phyloP scores from a whole-genome alignment of 2,797 vertebrate genomes.

The Ibycter americanus region DNA sequence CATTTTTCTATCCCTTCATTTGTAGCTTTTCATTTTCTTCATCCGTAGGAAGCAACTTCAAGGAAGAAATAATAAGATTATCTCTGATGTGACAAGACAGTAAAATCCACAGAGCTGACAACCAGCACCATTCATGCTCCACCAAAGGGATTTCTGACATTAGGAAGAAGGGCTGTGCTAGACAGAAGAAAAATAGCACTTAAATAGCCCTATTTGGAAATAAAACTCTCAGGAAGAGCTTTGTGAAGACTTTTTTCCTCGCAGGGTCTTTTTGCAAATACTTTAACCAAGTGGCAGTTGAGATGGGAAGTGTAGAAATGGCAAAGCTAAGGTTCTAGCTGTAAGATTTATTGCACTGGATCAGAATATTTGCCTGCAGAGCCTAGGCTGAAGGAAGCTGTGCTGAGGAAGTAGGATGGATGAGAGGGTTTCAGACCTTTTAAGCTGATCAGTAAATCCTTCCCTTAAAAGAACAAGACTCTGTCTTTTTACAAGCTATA shows the following conservation, averaged over 20 bases:
- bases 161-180: background rate
- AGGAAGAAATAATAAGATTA: constrained; percentile 51
- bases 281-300: background rate
- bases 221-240: background rate
- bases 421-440: constrained; percentile 13
- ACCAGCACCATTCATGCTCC: background rate
- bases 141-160: constrained; percentile 28
- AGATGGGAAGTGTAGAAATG: background rate
- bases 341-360: background rate
- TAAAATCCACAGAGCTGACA: constrained; percentile 30
- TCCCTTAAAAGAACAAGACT: background rate
- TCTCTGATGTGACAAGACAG: constrained; percentile 15
- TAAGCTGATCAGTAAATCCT: constrained; percentile 17
- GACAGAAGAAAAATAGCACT: background rate
- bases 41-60: background rate
- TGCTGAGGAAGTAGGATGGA: background rate
- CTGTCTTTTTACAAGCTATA: background rate
- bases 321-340: background rate
- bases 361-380: background rate
- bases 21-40: constrained; percentile 43
- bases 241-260: background rate
- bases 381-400: background rate
- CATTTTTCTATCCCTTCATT: background rate
- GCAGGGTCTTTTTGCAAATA: background rate
- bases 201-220: background rate